These are phyloP conservation scores for Mythimna impura DNA, from an alignment of 2,888 invertebrate species.

Conservation along the genomic window DNA sequence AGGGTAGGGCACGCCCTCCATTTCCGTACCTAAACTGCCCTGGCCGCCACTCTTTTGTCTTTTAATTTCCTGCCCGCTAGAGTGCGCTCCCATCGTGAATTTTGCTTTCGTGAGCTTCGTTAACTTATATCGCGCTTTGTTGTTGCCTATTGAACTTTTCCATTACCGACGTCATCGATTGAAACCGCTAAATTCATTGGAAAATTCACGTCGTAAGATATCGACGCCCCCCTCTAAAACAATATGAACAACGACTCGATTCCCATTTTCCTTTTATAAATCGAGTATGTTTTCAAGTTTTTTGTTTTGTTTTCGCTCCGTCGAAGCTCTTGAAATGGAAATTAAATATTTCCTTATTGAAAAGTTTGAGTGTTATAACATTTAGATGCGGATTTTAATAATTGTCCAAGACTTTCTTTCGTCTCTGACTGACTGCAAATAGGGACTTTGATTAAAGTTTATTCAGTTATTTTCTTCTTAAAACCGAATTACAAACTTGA, in stretches of 20 bases:
- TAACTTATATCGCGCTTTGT: constrained; percentile 89
- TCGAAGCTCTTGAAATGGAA: constrained; percentile 78
- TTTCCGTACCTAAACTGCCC: constrained; percentile 87
- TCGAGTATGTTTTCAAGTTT: constrained; percentile 80
- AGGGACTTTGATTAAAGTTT: constrained; percentile 57
- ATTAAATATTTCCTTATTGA: constrained; percentile 86
- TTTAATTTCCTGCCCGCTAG: constrained; percentile 89
- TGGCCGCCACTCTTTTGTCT: constrained; percentile 88
- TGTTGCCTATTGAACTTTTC: constrained; percentile 89
- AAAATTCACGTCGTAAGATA: constrained; percentile 82
- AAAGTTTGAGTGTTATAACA: constrained; percentile 81
- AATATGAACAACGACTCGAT: constrained; percentile 77
- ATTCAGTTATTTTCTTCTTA: constrained; percentile 52
- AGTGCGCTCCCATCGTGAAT: constrained; percentile 86
- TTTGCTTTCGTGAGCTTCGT: constrained; percentile 89
- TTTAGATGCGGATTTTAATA: constrained; percentile 80
- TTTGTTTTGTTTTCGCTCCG: constrained; percentile 75
- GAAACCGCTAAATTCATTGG: constrained; percentile 87
- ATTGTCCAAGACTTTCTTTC: constrained; percentile 76
- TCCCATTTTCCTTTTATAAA: constrained; percentile 82
- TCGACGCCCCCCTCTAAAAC: constrained; percentile 70
- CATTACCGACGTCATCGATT: constrained; percentile 88
- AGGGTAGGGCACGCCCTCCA: constrained; percentile 81
- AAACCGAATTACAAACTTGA: constrained; percentile 47
- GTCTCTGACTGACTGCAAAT: constrained; percentile 65